These are phyloP conservation scores for Amphipyra berbera DNA, from an alignment of 2,888 invertebrate genomes.

Conservation along the genomic window DNA sequence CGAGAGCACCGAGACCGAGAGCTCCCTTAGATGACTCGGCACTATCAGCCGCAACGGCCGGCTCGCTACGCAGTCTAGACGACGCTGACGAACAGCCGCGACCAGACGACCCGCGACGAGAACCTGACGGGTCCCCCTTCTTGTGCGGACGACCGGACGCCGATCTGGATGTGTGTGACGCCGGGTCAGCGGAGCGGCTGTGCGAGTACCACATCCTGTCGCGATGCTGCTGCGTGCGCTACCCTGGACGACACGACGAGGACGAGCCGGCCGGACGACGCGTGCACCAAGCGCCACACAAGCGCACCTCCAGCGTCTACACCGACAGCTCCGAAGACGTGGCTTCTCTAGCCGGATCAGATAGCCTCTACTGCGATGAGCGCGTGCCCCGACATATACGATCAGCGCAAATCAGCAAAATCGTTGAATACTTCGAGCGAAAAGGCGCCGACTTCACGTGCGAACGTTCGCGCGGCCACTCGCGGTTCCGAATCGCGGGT, in stretches of 20 bases:
- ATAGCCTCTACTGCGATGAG: constrained; percentile 93
- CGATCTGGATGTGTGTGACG: constrained; percentile 41
- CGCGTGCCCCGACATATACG: constrained; percentile 89
- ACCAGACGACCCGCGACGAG: constrained; percentile 85
- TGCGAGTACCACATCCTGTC: constrained; percentile 77
- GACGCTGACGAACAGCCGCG: constrained; percentile 52
- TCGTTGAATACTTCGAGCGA: constrained; percentile 96
- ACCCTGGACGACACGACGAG: constrained; percentile 50
- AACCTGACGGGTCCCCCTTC: constrained; percentile 87
- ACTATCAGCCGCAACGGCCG: not conserved
- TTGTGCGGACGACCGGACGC: constrained; percentile 68
- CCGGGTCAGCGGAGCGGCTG: constrained; percentile 57
- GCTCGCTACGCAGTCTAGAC: constrained; percentile 26
- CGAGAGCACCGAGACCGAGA: constrained; percentile 81
- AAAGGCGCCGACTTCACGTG: constrained; percentile 91
- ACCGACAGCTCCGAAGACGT: constrained; percentile 97
- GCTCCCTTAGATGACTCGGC: constrained; percentile 80
- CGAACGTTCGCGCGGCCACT: constrained; percentile 76
- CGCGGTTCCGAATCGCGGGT: constrained; percentile 61
- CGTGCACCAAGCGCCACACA: constrained; percentile 75
- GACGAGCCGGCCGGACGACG: constrained; percentile 70
- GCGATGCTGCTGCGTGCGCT: constrained; percentile 79
- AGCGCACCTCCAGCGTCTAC: constrained; percentile 94
- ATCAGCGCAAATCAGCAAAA: constrained; percentile 93
- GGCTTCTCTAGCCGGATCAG: constrained; percentile 94